phyloP scores from a whole-genome alignment of 2,797 vertebrate genomes.

The Anguilla megastoma region DNA sequence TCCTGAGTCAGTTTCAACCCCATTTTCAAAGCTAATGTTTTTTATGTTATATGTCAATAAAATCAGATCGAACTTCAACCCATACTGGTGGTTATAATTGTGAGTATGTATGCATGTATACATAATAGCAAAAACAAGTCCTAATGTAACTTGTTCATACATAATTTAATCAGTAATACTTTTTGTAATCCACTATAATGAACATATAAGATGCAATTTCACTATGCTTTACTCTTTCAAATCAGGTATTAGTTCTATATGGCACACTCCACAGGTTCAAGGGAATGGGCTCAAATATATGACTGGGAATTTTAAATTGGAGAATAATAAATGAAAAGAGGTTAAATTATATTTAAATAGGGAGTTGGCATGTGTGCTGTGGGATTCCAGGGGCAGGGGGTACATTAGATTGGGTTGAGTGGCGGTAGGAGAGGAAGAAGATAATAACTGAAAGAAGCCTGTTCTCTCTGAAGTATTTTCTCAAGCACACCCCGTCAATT shows the following conservation, averaged over 20 bases:
- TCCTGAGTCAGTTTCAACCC: too few species aligned
- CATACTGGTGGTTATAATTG: background rate
- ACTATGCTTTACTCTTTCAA: too few species aligned
- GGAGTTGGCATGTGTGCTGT: background rate
- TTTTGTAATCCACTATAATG: background rate
- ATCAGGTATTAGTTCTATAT: too few species aligned
- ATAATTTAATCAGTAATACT: background rate
- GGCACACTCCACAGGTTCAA: too few species aligned
- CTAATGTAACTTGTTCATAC: background rate
- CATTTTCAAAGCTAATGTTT: too few species aligned
- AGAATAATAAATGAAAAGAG: too few species aligned
- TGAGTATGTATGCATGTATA: background rate
- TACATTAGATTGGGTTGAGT: slow-evolving; percentile 68
- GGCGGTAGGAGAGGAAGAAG: slow-evolving; percentile 53
- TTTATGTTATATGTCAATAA: background rate
- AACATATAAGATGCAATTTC: background rate
- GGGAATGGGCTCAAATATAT: too few species aligned
- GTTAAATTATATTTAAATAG: too few species aligned
- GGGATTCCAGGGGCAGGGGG: slow-evolving; percentile 41
- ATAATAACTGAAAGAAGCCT: slow-evolving; percentile 76
- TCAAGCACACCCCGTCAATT: slow-evolving; percentile 78
- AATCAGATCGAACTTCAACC: background rate
- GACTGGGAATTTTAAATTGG: too few species aligned
- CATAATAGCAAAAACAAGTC: background rate
- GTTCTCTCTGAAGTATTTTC: slow-evolving; percentile 80